Evolutionary conservation across 2,888 invertebrate genomes (phyloP), one percentile per base, ranked within the genome.

Genomic region (Ethmia dodecea): DNA sequence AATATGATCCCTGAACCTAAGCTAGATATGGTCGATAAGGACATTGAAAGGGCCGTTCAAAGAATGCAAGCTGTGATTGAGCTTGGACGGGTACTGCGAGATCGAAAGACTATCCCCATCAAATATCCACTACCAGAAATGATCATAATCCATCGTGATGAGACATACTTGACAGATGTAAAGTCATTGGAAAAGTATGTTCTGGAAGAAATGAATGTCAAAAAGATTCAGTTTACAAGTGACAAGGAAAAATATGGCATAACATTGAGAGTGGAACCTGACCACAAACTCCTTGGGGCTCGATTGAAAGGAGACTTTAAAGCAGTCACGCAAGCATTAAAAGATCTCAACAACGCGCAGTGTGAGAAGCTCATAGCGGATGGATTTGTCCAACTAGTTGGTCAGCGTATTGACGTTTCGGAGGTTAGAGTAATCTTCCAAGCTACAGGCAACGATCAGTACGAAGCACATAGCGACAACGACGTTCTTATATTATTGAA

Each of bases 41-140:
- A 91, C 33, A 97, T 98, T 41, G 99, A 99, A 79, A 87, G 92
- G 42, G 94, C 97, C 10, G 96, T 99, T 0, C 88, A 92, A 16
- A 88, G 93, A 49, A 98, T 99, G 98, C 99, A 99, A 84, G 90
- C 92, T 24, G 94, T 99, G 1, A 94, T 99, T 44, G 99, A 99
- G 69, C 80, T 99, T 16, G 98, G 98, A 1, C 89, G 99, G 46
- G 92, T 98, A 5, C 89, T 98, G 40, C 88, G 99, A 40, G 99
- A 99, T 67, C 89, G 97, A 28, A 95, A 95, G 69, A 97, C 96
- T 2, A 89, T 98, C 42, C 98, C 99, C 0, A 90, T 97, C 2
- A 99, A 98, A 88, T 98, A 98, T 81, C 99, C 99, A 0, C 81
- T 99, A 42, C 96, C 95, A 11, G 98, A 98, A 80, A 91, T 99